phyloP scores from a whole-genome alignment of 2,888 invertebrate species.

The Drosophila mayaguana region DNA sequence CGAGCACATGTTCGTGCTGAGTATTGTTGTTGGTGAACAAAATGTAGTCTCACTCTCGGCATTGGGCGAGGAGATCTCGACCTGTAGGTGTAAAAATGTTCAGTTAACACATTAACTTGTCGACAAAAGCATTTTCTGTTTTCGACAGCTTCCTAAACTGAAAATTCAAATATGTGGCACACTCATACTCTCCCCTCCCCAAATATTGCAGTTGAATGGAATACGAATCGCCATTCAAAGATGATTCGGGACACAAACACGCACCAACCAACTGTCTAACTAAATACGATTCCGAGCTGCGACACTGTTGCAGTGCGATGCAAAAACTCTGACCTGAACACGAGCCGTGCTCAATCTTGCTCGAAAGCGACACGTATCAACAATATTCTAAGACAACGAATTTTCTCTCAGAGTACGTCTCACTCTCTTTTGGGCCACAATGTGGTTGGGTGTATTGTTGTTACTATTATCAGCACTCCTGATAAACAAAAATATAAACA shows the following conservation, averaged over 20 bases:
- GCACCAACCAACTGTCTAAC: background rate
- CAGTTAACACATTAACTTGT: constrained; percentile 21
- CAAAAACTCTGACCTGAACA: background rate
- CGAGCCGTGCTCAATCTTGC: background rate
- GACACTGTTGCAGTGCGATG: background rate
- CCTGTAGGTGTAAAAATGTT: constrained; percentile 64
- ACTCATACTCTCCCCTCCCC: background rate
- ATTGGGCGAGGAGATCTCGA: constrained; percentile 85
- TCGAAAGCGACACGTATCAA: constrained; percentile 6
- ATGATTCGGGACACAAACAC: constrained; percentile 4
- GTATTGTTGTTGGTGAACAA: constrained; percentile 85
- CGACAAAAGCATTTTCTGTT: constrained; percentile 16
- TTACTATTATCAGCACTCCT: constrained; percentile 30
- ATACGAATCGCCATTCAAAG: background rate
- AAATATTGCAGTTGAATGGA: constrained; percentile 15
- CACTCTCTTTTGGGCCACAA: constrained; percentile 1
- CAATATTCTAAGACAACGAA: background rate
- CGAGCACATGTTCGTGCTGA: constrained; percentile 85
- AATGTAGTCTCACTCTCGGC: constrained; percentile 85
- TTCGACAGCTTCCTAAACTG: constrained; percentile 11
- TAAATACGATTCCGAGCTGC: background rate
- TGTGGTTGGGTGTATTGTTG: constrained; percentile 24
- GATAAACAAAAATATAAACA: constrained; percentile 68
- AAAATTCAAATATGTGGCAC: constrained; percentile 6
- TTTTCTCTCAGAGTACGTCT: too few species aligned